These are phyloP conservation scores for Hycleus phaleratus DNA, from an alignment of 1,140 invertebrate species.

Conservation along the genomic window DNA sequence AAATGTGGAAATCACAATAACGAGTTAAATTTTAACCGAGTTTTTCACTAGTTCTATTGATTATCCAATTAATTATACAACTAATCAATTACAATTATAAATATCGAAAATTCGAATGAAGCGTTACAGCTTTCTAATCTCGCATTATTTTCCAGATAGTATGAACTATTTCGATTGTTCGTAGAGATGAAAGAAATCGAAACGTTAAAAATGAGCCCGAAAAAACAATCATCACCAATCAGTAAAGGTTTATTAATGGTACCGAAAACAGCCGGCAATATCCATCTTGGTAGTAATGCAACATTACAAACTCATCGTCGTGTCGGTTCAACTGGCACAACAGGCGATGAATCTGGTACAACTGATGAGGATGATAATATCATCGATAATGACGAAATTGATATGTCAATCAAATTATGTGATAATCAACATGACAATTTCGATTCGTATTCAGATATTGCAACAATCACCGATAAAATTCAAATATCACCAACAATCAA, in stretches of 20 bases:
- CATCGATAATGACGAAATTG: constrained; percentile 43
- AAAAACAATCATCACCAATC: no score
- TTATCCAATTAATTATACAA: no score
- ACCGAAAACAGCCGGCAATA: constrained; percentile 23
- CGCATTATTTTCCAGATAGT: no score
- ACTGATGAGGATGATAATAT: constrained; percentile 46
- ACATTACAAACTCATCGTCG: constrained; percentile 40
- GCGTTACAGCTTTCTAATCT: no score
- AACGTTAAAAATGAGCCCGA: no score
- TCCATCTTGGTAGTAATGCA: constrained; percentile 1
- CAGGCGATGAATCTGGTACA: constrained; percentile 49
- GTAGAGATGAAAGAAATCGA: no score
- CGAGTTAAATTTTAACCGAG: no score
- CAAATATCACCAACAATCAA: neutral
- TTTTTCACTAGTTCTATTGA: no score
- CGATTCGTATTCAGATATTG: constrained; percentile 32
- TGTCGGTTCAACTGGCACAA: constrained; percentile 48
- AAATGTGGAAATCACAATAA: no score
- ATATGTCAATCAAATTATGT: constrained; percentile 37
- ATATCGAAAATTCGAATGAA: no score
- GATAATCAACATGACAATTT: constrained; percentile 23
- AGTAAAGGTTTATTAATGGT: constrained; percentile 29
- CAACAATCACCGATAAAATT: constrained; percentile 37
- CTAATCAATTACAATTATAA: no score
- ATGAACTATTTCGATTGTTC: no score